Evolutionary conservation across 2,888 invertebrate species (phyloP).

Genomic region (Esperia sulphurella): DNA sequence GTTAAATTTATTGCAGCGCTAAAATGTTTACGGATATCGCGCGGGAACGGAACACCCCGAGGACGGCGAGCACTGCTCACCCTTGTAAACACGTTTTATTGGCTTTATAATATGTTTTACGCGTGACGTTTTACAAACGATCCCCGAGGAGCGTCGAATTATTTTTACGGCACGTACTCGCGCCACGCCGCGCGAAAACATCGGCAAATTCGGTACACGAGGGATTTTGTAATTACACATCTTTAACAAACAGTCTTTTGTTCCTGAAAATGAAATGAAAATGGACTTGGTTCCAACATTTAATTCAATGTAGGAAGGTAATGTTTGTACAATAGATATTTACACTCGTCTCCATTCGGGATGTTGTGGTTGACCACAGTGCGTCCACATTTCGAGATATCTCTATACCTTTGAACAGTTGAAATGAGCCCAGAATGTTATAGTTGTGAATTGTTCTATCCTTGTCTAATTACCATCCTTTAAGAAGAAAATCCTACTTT

Average conservation of each 20-base stretch:
- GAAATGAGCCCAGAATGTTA: no score
- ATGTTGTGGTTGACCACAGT: no score
- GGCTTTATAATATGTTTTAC: conserved; percentile 80
- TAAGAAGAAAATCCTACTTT: no score
- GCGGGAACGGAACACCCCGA: conserved; percentile 51
- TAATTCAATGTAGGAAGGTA: no score
- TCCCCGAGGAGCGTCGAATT: conserved; percentile 74
- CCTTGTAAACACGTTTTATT: conserved; percentile 80
- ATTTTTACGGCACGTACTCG: conserved; percentile 76
- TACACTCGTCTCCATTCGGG: no score
- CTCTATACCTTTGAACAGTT: no score
- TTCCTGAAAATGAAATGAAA: conserved; percentile 45
- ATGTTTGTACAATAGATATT: no score
- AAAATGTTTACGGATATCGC: conserved; percentile 78
- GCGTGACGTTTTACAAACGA: conserved; percentile 80
- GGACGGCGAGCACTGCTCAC: conserved; percentile 69
- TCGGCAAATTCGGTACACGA: conserved; percentile 63
- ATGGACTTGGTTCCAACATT: conserved; percentile 1
- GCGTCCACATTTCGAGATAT: no score
- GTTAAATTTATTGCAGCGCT: conserved; percentile 77
- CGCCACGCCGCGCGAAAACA: conserved; percentile 55
- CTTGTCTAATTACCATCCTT: no score
- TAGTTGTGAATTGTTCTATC: no score
- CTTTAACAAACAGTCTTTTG: conserved; percentile 61
- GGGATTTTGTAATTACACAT: conserved; percentile 72